A percentile compares a stretch with the other conserved stretches of the same genome.
phyloP scores from a whole-genome alignment of 2,797 vertebrate genomes.

The Kryptolebias ocellatus region DNA sequence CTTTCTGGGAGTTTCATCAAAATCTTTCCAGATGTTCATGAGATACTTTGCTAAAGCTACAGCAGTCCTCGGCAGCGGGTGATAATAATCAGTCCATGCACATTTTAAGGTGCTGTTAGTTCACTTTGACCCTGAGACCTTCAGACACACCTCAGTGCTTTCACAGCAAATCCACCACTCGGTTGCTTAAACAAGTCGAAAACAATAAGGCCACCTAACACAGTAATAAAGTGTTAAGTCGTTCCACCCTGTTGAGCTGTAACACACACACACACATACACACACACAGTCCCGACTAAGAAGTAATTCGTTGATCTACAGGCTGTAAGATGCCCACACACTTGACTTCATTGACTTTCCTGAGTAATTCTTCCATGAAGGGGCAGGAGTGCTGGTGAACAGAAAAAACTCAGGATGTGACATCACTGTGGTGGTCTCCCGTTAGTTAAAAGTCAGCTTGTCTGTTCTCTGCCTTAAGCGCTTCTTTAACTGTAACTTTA shows the following conservation, averaged over 20 bases:
- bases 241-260: slow-evolving; percentile 28
- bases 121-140: slow-evolving; percentile 28
- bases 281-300: slow-evolving; percentile 3
- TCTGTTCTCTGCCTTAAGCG: neutral
- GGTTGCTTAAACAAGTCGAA: slow-evolving; percentile 38
- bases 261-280: slow-evolving; percentile 19
- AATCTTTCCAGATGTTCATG: too few relatives aligned
- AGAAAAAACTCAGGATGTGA: slow-evolving; percentile 21
- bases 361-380: slow-evolving; percentile 4
- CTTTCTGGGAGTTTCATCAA: too few relatives aligned
- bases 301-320: slow-evolving; percentile 43
- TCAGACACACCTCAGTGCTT: slow-evolving; percentile 13
- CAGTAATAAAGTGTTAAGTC: slow-evolving; percentile 34
- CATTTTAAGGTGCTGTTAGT: neutral
- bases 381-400: neutral
- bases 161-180: slow-evolving; percentile 15
- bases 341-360: slow-evolving; percentile 43
- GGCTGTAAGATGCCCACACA: slow-evolving; percentile 11
- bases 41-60: too few relatives aligned
- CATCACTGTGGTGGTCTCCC: slow-evolving; percentile 13
- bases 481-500: neutral
- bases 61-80: too few relatives aligned
- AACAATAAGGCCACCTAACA: slow-evolving; percentile 19
- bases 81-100: neutral
- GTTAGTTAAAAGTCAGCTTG: slow-evolving; percentile 24